Base-by-base conservation (phyloP, 2,797 vertebrate genomes). In the Phrynocephalus forsythii region DNA sequence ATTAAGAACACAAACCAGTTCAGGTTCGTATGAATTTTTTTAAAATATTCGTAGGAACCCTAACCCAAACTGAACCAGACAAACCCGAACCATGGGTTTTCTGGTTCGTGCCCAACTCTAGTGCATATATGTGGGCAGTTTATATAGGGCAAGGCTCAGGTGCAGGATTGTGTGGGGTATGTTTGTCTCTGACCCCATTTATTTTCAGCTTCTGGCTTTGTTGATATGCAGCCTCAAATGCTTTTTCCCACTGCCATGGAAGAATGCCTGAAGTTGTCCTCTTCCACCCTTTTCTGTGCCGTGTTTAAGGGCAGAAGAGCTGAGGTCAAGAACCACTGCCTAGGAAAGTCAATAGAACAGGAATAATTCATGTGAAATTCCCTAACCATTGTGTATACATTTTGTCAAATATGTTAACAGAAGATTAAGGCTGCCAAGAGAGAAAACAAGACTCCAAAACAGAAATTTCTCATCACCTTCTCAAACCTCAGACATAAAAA, bases 301-400 rank as follows among this genome's bases (percentile, higher is more conserved):
- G 6, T 69, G 44, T n/a, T 83, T 83, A 73, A 69, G 28, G 13
- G 24, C 69, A 87, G 13, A 63, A 18, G 18, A 63, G 60, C 16
- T 20, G 20, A 20, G 22, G 38, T 75, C 30, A 80, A n/a, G 18
- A 60, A 38, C n/a, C 56, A 20, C 52, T 71, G 3, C 44, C 69
- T 73, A 87, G 80, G 88, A 85, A 88, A n/a, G 85, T 88, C 82
- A 87, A 72, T 18, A 87, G 50, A 60, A 2, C 48, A 68, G 24
- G 83, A 77, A 1, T 79, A 84, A 90, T 16, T 63, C 82, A 83
- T 93, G 28, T 86, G 24, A 91, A 94, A 88, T 67, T 83, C 86
- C n/a, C 38, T 88, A 91, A 52, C 44, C 77, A 67, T 38, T 68
- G 30, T 68, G 9, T 75, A 56, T 24, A 76, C 13, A 68, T 15